Percentiles rank a stretch among this genome's conserved stretches.
Evolutionary conservation across 2,888 invertebrate genomes (phyloP).

Genomic region (Agrypnus murinus): DNA sequence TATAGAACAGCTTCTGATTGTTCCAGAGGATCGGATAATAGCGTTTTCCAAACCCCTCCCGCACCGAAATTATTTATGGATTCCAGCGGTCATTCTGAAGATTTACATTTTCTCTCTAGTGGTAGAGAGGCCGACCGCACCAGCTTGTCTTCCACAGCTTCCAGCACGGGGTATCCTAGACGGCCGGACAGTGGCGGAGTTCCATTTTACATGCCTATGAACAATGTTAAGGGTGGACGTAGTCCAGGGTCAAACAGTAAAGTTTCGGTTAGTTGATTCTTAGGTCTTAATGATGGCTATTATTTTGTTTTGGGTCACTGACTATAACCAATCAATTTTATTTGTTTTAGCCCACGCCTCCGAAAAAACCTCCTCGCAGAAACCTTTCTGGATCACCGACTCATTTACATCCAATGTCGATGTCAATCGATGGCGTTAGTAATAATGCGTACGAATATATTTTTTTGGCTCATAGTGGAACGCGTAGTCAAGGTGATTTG

Average conservation of each 20-base stretch:
- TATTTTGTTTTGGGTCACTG: not conserved
- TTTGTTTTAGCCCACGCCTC: slow-evolving; percentile 83
- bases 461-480: slow-evolving; percentile 78
- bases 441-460: slow-evolving; percentile 79
- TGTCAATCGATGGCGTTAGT: slow-evolving; percentile 75
- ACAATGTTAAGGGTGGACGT: slow-evolving; percentile 72
- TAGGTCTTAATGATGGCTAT: slow-evolving; percentile 9
- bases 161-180: slow-evolving; percentile 75
- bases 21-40: slow-evolving; percentile 75
- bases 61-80: slow-evolving; percentile 75
- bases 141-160: slow-evolving; percentile 77
- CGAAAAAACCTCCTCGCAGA: slow-evolving; percentile 91
- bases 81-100: slow-evolving; percentile 75
- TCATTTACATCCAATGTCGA: slow-evolving; percentile 78
- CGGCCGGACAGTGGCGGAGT: slow-evolving; percentile 71
- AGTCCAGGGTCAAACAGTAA: slow-evolving; percentile 77
- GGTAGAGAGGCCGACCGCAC: slow-evolving; percentile 77
- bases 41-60: slow-evolving; percentile 75
- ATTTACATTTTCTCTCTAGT: slow-evolving; percentile 71
- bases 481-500: slow-evolving; percentile 82
- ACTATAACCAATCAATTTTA: slow-evolving; percentile 25
- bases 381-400: slow-evolving; percentile 92
- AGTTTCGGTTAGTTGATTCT: slow-evolving; percentile 74
- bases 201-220: slow-evolving; percentile 77
- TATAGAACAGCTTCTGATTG: slow-evolving; percentile 66